phyloP scores from a whole-genome alignment of 2,888 invertebrate species.

The Diogma glabrata region DNA sequence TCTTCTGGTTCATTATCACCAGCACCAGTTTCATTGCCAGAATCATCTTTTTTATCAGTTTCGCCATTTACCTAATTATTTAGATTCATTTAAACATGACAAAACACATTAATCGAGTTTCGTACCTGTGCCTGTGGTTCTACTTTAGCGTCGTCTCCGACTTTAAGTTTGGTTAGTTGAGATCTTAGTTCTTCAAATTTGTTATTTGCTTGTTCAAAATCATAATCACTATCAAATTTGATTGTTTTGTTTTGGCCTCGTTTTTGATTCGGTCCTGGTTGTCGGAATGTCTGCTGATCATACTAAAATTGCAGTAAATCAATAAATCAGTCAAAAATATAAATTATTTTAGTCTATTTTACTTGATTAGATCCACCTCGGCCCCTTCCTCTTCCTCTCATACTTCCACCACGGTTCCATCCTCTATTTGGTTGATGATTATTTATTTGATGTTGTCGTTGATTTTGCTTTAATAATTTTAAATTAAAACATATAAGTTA shows the following conservation, averaged over 20 bases:
- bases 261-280: slow-evolving; percentile 42
- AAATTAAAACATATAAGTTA: not conserved
- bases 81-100: not conserved
- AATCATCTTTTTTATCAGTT: slow-evolving; percentile 78
- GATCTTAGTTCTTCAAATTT: slow-evolving; percentile 87
- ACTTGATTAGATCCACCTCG: slow-evolving; percentile 34
- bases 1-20: slow-evolving; percentile 71
- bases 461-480: slow-evolving; percentile 30
- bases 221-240: slow-evolving; percentile 94
- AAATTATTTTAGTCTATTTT: too few relatives aligned
- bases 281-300: slow-evolving; percentile 26
- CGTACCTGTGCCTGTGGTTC: slow-evolving; percentile 40
- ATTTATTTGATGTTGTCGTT: slow-evolving; percentile 30
- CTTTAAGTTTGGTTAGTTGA: slow-evolving; percentile 75
- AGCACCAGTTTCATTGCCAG: slow-evolving; percentile 79
- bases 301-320: too few relatives aligned
- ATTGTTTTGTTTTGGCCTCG: slow-evolving; percentile 53
- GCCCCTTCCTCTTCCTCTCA: slow-evolving; percentile 32
- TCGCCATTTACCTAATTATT: slow-evolving; percentile 41
- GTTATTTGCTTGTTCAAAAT: slow-evolving; percentile 97
- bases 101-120: too few relatives aligned
- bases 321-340: too few relatives aligned
- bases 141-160: slow-evolving; percentile 44
- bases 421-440: slow-evolving; percentile 26
- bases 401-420: slow-evolving; percentile 35